Base-by-base conservation (phyloP, 2,888 invertebrate genomes). In the Rhodophaea formosa region DNA sequence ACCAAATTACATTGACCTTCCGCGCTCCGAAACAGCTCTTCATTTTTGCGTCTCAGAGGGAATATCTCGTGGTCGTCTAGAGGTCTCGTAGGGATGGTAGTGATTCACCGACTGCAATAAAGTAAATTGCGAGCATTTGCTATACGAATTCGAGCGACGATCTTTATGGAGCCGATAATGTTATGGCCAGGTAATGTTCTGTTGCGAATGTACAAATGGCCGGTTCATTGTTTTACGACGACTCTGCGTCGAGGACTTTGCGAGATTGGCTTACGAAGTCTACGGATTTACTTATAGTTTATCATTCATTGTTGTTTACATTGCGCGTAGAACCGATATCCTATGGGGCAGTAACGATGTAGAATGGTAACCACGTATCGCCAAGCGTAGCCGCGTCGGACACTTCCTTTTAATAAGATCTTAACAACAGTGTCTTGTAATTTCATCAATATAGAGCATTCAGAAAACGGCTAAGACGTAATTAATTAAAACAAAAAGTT, bases 51-150 rank as follows among this genome's bases (percentile, higher is more conserved):
- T 57, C 57, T 60, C 60, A 58, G 44, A 65, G 62, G 57, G 63
- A 64, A 52, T 56, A 53, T 52, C 62, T 54, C 57, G 60, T 66
- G 62, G 60, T 57, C 63, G 70, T 64, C 68, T 68, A 73, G 67
- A 68, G 83, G 61, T 79, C 86, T 60, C 51, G 44, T 58, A 58
- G 61, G 59, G 53, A 64, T 82, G 83, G 85, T 63, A 66, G 70
- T 68, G 77, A 81, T 80, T 77, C 78, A 77, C 68, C 76, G 79
- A 71, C 75, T 84, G 88, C 84, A 86, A 89, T 89, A 90, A 90
- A 88, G 82, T 84, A 88, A 89, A 89, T 89, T 86, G 87, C 82
- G 77, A 84, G 79, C 87, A 88, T 88, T 89, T 86, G 87, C 83
- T 85, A 82, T 84, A 83, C 81, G 87, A 84, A 84, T 84, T 85